Base-by-base conservation (phyloP, 2,888 invertebrate genomes). In the Eilema caniola region DNA sequence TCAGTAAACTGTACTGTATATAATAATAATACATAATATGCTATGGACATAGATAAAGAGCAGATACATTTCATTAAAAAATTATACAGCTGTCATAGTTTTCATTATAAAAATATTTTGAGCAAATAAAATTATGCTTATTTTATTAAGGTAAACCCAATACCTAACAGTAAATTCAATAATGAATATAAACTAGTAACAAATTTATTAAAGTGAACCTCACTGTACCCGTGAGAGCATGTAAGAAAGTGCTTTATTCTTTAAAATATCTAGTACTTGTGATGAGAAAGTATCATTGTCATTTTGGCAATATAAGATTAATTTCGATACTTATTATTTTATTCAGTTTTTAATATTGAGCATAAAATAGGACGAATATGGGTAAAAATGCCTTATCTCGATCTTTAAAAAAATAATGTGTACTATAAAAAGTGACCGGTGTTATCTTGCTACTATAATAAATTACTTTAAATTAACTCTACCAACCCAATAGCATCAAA, bases 51-150 rank as follows among this genome's bases (percentile, higher is more conserved):
- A 24, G 63, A 67, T 66, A 78, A 47, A 59, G 66, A 71, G 53
- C 1, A 61, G 63, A 67, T 68, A 71, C 59, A 74, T 63, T 69
- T 70, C 66, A 73, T 70, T 73, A 71, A 73, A 81, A 74, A 70
- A 77, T 71, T 76, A 77, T 65, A 81, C 67, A 83, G 77, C 75
- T 79, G 82, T 74, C 69, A 70, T 72, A 72, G 62, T 66, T 56
- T 69, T 75, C 70, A 72, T 73, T 82, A 80, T 72, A 75, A 77
- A 77, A 83, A 79, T 84, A 80, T 64, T 84, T 83, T 83, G 83
- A 83, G 83, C 83, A 83, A 83, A 81, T 80, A 82, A 85, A 83
- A 82, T 81, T 80, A 85, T 85, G 80, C 83, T 81, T 83, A 83
- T 76, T 81, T 72, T 76, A 78, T 78, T 83, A 82, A 76, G 72